These are phyloP conservation scores for Crocuta crocuta DNA, from an alignment of 2,113 vertebrate species.

Conservation along the genomic window DNA sequence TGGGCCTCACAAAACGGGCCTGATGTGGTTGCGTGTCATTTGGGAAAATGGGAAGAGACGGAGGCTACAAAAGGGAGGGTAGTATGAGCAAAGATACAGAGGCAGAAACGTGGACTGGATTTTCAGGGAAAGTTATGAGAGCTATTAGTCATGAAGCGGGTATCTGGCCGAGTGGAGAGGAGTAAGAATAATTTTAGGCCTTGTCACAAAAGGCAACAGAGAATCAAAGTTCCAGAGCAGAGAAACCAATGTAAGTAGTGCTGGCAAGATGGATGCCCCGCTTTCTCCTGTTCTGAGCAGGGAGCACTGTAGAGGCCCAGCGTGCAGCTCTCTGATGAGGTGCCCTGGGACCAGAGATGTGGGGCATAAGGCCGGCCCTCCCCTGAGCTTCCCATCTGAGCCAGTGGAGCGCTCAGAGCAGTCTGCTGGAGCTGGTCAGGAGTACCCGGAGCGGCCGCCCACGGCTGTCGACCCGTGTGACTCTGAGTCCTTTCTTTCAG, in stretches of 20 bases:
- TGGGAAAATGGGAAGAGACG: neutral
- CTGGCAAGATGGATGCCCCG: neutral
- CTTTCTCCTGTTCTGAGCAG: neutral
- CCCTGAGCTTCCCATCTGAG: neutral
- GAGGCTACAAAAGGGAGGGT: neutral
- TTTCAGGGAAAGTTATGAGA: neutral
- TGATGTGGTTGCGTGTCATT: neutral
- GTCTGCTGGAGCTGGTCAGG: neutral
- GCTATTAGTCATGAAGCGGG: neutral
- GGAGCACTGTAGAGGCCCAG: neutral
- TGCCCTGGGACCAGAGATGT: neutral
- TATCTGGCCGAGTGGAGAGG: neutral
- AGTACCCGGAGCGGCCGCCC: neutral
- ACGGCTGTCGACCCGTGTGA: neutral
- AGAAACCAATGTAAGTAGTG: neutral
- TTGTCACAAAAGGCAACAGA: neutral
- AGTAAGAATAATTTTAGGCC: neutral
- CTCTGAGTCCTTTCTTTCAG: conserved; percentile 65
- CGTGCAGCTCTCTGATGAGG: no score
- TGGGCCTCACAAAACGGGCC: neutral
- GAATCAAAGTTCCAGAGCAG: neutral
- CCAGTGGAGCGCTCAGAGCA: neutral
- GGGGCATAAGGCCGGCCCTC: neutral
- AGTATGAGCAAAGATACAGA: neutral
- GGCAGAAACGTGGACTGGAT: neutral